phyloP scores from a whole-genome alignment of 2,888 invertebrate genomes.

The Lutraria lutraria region DNA sequence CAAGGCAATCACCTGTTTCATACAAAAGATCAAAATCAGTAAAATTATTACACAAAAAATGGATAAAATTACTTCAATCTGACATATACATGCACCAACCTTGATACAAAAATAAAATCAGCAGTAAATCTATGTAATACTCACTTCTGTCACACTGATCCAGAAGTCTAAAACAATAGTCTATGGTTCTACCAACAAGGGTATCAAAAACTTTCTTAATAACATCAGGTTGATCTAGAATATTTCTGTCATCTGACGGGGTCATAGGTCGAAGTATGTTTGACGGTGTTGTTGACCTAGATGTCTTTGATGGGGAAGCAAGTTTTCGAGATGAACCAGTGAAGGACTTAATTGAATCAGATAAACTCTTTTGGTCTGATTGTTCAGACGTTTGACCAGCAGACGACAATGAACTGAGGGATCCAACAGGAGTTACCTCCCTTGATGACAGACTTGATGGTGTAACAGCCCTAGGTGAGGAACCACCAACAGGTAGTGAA shows the following conservation, averaged over 20 bases:
- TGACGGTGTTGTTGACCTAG: slow-evolving; percentile 40
- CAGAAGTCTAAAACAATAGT: slow-evolving; percentile 83
- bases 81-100: no score
- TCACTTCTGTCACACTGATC: slow-evolving; percentile 85
- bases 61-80: no score
- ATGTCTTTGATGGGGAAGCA: slow-evolving; percentile 19
- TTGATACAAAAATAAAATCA: no score
- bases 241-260: background rate
- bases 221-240: slow-evolving; percentile 25
- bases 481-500: slow-evolving; percentile 2
- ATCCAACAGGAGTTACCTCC: slow-evolving; percentile 36
- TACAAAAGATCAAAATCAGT: no score
- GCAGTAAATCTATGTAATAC: slow-evolving; percentile 39
- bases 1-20: no score
- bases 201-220: slow-evolving; percentile 67
- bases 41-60: no score
- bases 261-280: slow-evolving; percentile 25
- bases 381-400: slow-evolving; percentile 5
- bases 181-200: slow-evolving; percentile 77
- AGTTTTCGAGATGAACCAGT: background rate
- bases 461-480: slow-evolving; percentile 23
- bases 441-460: slow-evolving; percentile 40
- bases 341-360: slow-evolving; percentile 17
- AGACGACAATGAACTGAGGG: slow-evolving; percentile 32
- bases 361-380: slow-evolving; percentile 20